Evolutionary conservation across 1,140 invertebrate genomes (phyloP).

Genomic region (Oscheius sp.): DNA sequence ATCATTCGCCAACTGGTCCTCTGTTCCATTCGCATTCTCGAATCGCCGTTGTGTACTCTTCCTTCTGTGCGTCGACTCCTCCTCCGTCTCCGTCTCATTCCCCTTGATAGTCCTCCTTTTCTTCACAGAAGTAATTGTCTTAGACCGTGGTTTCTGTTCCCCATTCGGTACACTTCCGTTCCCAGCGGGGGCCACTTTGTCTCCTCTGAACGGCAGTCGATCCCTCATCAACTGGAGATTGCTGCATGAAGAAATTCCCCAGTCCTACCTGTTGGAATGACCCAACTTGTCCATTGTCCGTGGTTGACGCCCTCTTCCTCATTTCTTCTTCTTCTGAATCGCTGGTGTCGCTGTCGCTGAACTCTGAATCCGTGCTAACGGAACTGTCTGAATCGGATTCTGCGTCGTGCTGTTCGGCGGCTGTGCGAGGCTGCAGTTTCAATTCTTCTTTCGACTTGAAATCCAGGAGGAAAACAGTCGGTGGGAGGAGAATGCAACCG

Average conservation of each 20-base stretch:
- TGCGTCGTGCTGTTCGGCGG: slow-evolving; percentile 28
- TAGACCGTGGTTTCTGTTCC: neutral
- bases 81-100: slow-evolving; percentile 11
- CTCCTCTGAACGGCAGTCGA: neutral
- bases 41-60: neutral
- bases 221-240: neutral
- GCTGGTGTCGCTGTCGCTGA: neutral
- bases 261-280: neutral
- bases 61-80: slow-evolving; percentile 1
- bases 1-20: too few relatives aligned
- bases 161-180: neutral
- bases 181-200: neutral
- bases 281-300: neutral
- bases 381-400: slow-evolving; percentile 19
- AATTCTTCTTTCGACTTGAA: slow-evolving; percentile 73
- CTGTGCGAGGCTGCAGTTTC: slow-evolving; percentile 34
- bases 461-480: slow-evolving; percentile 80
- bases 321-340: slow-evolving; percentile 1
- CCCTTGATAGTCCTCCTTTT: neutral
- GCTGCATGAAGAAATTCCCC: too few relatives aligned
- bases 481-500: slow-evolving; percentile 78
- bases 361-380: neutral
- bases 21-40: too few relatives aligned
- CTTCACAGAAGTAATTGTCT: neutral
- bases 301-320: neutral